Conservation (phyloP, 1,140 invertebrate genomes). For the Pseudomyrmex cubaensis region DNA sequence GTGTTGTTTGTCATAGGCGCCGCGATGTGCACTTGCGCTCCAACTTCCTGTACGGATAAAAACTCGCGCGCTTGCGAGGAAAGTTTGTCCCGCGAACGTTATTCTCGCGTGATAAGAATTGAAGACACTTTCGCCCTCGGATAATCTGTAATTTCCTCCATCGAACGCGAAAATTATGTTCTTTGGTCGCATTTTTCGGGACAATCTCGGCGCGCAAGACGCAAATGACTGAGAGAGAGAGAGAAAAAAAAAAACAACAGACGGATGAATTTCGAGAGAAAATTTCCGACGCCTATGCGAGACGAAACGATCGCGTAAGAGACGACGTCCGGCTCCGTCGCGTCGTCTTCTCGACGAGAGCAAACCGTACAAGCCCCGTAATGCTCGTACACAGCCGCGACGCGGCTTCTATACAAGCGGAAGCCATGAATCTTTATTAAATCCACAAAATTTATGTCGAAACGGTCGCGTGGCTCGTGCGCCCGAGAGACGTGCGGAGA, state of each 20-base stretch:
- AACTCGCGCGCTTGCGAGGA: not conserved
- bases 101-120: not conserved
- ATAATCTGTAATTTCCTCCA: not conserved
- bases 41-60: not conserved
- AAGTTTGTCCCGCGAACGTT: not conserved
- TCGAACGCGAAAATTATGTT: too few relatives aligned
- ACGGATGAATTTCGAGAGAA: slow-evolving; percentile 7
- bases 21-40: not conserved
- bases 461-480: slow-evolving; percentile 69
- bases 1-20: slow-evolving; percentile 50
- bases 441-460: slow-evolving; percentile 74
- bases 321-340: slow-evolving; percentile 36
- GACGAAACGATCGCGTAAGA: slow-evolving; percentile 28
- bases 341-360: slow-evolving; percentile 39
- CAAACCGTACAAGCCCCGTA: not conserved
- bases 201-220: not conserved
- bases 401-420: slow-evolving; percentile 38
- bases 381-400: slow-evolving; percentile 8
- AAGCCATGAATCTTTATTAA: slow-evolving; percentile 77
- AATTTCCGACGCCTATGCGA: slow-evolving; percentile 53
- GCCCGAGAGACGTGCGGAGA: slow-evolving; percentile 47
- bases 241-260: not conserved
- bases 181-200: not conserved
- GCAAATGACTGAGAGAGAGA: not conserved
- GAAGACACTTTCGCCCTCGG: too few relatives aligned